Evolutionary conservation across 2,113 vertebrate genomes (phyloP).

Genomic region (Sorex araneus): DNA sequence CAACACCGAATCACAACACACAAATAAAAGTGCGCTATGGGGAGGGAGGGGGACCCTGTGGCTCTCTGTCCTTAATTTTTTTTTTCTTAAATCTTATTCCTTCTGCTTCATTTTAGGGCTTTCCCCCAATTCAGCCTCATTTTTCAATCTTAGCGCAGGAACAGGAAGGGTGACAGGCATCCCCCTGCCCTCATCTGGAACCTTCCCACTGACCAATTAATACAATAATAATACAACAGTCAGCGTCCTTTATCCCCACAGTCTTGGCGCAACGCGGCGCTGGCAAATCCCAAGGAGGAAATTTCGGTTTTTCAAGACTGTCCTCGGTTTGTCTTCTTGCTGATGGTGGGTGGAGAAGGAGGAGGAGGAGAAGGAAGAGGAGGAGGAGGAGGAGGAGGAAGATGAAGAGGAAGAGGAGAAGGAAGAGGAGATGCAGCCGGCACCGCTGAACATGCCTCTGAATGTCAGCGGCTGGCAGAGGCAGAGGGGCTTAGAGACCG

Average conservation of each 20-base stretch:
- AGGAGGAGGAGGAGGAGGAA: conserved; percentile 62
- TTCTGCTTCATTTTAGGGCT: conserved; percentile 86
- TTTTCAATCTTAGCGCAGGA: conserved; percentile 78
- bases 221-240: conserved; percentile 87
- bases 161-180: conserved; percentile 85
- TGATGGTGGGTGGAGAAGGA: conserved; percentile 80
- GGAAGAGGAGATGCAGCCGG: conserved; percentile 80
- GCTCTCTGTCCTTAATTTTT: conserved; percentile 64
- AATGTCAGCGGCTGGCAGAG: conserved; percentile 73
- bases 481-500: conserved; percentile 68
- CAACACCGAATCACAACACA: neutral
- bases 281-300: conserved; percentile 88
- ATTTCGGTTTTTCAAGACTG: conserved; percentile 88
- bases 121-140: conserved; percentile 81
- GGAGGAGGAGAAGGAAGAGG: conserved; percentile 64
- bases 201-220: conserved; percentile 88
- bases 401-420: conserved; percentile 73
- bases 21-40: conserved; percentile 75
- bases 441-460: conserved; percentile 88
- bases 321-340: conserved; percentile 89
- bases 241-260: conserved; percentile 90
- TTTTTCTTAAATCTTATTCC: conserved; percentile 79
- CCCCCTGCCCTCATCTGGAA: conserved; percentile 87
- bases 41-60: neutral
- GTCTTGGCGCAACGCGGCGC: conserved; percentile 90